Evolutionary conservation across 2,888 invertebrate species (phyloP), one percentile per base, ranked within the genome.

Genomic region (Cantharis rustica): DNA sequence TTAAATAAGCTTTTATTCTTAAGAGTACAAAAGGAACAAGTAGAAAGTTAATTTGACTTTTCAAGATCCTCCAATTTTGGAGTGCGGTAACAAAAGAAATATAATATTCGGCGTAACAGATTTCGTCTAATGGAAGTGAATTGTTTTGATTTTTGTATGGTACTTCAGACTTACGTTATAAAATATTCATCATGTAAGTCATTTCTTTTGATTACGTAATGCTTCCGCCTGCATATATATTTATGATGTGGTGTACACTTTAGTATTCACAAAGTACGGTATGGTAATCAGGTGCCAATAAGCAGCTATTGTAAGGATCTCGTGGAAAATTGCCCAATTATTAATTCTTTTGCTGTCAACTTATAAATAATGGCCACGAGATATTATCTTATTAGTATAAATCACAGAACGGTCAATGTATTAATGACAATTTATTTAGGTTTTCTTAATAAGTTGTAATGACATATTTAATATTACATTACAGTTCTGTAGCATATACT

Each of bases 271-370:
- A 63, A 62, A 63, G 69, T 69, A 62, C 64, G 61, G 62, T 74
- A 74, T 74, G 73, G 17, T 69, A 74, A 74, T 74, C 62, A 47
- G 31, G 63, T 69, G 73, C 31, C 69, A 74, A 74, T 74, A 64
- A 74, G 69, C 16, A 23, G 17, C 64, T 69, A 69, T 74, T 69
- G 73, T 71, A 31, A 64, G 31, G 13, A 64, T 71, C 71, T 71
- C 64, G 63, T 71, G 71, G 71, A 63, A 71, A 71, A 64, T 64
- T 71, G 63, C 63, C 71, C 71, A 71, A 71, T 71, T 71, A 71
- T 71, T 63, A 64, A 64, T 63, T 64, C 71, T 64, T 71, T 16
- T 16, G 31, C 64, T 71, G 71, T 64, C 71, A 63, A 64, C 71
- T 63, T 64, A 31, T 71, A 63, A 71, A 47, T 71, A 71, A 71